Conservation (phyloP, 2,888 invertebrate species). For the Parnassius glacialis region DNA sequence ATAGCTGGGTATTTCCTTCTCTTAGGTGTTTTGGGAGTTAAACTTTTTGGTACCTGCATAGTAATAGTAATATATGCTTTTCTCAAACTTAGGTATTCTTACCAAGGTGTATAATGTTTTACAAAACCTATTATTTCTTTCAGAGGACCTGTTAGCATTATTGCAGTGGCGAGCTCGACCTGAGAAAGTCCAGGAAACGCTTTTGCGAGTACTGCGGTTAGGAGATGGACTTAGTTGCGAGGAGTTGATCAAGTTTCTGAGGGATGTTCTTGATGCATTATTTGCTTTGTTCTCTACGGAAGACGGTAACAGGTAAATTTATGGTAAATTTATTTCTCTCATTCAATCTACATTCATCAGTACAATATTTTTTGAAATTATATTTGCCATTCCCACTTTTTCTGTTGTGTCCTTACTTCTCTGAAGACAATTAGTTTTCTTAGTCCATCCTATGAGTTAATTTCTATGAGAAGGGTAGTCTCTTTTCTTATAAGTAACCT, state of each 20-base stretch:
- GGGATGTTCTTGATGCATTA: constrained; percentile 95
- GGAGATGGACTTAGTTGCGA: constrained; percentile 91
- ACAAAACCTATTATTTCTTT: not conserved
- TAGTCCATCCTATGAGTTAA: too few species aligned
- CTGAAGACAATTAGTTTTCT: too few species aligned
- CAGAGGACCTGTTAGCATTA: constrained; percentile 92
- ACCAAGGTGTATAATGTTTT: too few species aligned
- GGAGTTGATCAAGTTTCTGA: constrained; percentile 96
- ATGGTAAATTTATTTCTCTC: constrained; percentile 40
- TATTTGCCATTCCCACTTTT: too few species aligned
- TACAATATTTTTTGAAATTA: too few species aligned
- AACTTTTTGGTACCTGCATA: too few species aligned
- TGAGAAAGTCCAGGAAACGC: constrained; percentile 91
- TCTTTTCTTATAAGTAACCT: too few species aligned
- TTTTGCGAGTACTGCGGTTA: constrained; percentile 90
- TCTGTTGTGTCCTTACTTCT: too few species aligned
- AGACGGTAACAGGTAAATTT: constrained; percentile 86
- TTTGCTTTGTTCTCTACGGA: constrained; percentile 97
- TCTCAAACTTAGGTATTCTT: not conserved
- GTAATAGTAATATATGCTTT: not conserved
- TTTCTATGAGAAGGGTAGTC: too few species aligned
- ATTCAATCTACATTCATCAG: too few species aligned
- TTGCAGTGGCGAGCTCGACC: constrained; percentile 96
- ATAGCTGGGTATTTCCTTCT: too few species aligned
- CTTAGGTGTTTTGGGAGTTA: too few species aligned